Evolutionary conservation across 2,797 vertebrate genomes (phyloP).

Genomic region (Betta splendens): DNA sequence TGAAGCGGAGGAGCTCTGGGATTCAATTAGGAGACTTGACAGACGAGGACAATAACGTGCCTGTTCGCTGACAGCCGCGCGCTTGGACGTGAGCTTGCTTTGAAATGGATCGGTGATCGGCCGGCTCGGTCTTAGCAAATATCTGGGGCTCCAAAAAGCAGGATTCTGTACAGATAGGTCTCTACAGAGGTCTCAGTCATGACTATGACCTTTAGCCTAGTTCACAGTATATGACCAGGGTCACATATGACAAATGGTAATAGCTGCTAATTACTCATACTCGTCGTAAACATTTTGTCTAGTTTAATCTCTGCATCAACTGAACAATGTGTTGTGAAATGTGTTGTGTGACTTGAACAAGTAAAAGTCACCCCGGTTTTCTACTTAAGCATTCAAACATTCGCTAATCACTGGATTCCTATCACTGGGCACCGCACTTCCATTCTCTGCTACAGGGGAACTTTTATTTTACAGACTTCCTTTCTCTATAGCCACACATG

Average conservation of each 20-base stretch:
- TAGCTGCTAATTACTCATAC: too few species aligned
- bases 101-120: slow-evolving; percentile 3
- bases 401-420: slow-evolving; percentile 52
- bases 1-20: slow-evolving; percentile 49
- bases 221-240: too few species aligned
- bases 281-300: too few species aligned
- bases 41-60: slow-evolving; percentile 19
- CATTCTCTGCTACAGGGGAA: slow-evolving; percentile 53
- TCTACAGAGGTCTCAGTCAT: too few species aligned
- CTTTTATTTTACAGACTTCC: slow-evolving; percentile 66
- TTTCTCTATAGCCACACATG: slow-evolving; percentile 62
- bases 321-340: too few species aligned
- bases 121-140: neutral
- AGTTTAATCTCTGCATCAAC: neutral
- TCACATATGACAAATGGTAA: too few species aligned
- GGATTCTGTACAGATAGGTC: too few species aligned
- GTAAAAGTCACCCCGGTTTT: slow-evolving; percentile 39
- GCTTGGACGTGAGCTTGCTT: slow-evolving; percentile 2
- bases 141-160: neutral
- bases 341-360: slow-evolving; percentile 21
- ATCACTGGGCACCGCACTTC: slow-evolving; percentile 43
- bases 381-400: slow-evolving; percentile 68
- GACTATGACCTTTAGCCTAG: too few species aligned
- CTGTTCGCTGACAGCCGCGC: slow-evolving; percentile 13
- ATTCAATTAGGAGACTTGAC: slow-evolving; percentile 60